phyloP scores from a whole-genome alignment of 2,113 vertebrate species.

The Microcebus griseorufus region DNA sequence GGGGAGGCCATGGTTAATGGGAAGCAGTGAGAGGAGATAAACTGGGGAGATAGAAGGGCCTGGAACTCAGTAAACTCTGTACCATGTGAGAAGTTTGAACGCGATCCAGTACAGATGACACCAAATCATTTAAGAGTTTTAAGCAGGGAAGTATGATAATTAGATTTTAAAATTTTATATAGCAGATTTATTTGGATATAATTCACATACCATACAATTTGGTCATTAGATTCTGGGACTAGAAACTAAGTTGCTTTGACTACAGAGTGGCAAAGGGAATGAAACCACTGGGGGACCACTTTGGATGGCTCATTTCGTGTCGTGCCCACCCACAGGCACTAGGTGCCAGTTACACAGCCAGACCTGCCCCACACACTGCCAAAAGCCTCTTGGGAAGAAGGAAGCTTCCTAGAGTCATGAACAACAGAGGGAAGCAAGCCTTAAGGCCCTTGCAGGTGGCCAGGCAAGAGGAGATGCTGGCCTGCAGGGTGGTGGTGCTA shows the following conservation, averaged over 20 bases:
- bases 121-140: not conserved
- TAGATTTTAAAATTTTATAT: not conserved
- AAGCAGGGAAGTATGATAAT: not conserved
- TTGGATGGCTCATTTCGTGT: not conserved
- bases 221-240: not conserved
- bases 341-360: accelerated
- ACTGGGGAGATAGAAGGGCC: not conserved
- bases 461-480: not conserved
- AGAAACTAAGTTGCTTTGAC: conserved; percentile 12
- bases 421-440: too few species aligned
- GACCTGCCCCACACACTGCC: not conserved
- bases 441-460: not conserved
- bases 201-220: not conserved
- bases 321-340: accelerated
- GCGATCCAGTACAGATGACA: not conserved
- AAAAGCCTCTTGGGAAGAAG: not conserved
- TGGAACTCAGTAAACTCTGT: not conserved
- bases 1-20: not conserved
- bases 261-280: not conserved
- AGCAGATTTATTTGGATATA: not conserved
- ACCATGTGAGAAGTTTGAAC: not conserved
- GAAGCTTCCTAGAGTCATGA: not conserved
- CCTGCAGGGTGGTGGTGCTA: not conserved
- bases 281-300: not conserved
- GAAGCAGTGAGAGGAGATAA: not conserved